A percentile compares a stretch with the other conserved stretches of the same genome.
Conservation (phyloP, 2,797 vertebrate genomes). For the Natrix natrix region DNA sequence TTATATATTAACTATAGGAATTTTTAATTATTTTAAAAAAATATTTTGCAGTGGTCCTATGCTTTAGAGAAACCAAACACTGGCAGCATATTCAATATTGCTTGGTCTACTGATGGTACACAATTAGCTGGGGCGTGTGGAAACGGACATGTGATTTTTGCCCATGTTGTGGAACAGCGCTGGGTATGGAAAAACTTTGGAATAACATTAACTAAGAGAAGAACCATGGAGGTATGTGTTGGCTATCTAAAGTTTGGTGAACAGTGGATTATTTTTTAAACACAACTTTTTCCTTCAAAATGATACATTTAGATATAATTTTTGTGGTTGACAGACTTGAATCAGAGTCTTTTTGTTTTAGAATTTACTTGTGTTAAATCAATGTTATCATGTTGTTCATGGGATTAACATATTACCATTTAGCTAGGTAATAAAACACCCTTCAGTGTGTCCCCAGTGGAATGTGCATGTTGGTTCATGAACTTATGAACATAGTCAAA, state of each 20-base stretch:
- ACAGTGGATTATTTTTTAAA: neutral
- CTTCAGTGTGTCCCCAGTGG: neutral
- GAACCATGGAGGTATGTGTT: slow-evolving; percentile 88
- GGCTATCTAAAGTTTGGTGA: neutral
- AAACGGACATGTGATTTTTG: slow-evolving; percentile 94
- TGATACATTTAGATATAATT: neutral
- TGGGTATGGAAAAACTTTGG: slow-evolving; percentile 97
- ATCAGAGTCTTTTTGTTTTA: neutral
- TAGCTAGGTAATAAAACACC: neutral
- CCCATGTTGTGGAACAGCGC: slow-evolving; percentile 90
- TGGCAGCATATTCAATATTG: slow-evolving; percentile 88
- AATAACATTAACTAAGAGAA: slow-evolving; percentile 88
- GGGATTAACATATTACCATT: neutral
- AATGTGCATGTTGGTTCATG: neutral
- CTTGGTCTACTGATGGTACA: slow-evolving; percentile 93
- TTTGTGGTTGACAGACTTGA: neutral
- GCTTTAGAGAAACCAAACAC: slow-evolving; percentile 94
- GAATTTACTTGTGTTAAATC: neutral
- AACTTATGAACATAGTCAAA: neutral
- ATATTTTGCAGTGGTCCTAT: slow-evolving; percentile 87
- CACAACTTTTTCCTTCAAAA: neutral
- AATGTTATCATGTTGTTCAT: neutral
- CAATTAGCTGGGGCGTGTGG: slow-evolving; percentile 93
- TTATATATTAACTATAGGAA: neutral
- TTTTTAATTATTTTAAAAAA: neutral